Evolutionary conservation across 2,113 vertebrate species (phyloP).

Genomic region (Bothrops jararaca): DNA sequence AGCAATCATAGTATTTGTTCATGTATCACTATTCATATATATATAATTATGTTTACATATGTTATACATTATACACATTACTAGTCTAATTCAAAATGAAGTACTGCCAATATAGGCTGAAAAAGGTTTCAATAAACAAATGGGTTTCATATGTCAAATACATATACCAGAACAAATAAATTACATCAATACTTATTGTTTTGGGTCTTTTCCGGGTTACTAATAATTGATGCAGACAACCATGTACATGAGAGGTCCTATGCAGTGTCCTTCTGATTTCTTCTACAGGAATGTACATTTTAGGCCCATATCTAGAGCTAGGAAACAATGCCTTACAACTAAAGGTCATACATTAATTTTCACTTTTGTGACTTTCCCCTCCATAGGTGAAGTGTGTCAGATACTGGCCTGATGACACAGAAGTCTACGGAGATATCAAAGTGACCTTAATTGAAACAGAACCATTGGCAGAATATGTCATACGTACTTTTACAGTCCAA

Average conservation of each 20-base stretch:
- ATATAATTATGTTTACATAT: neutral
- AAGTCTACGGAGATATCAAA: slow-evolving; percentile 95
- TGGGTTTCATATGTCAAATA: neutral
- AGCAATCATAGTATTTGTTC: neutral
- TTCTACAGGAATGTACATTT: neutral
- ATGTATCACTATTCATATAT: neutral
- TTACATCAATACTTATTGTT: neutral
- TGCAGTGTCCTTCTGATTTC: neutral
- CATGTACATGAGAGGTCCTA: neutral
- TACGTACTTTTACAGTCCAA: slow-evolving; percentile 94
- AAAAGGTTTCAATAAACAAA: neutral
- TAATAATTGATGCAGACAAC: neutral
- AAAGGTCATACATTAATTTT: neutral
- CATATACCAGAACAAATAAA: neutral
- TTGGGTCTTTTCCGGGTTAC: neutral
- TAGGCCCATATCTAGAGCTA: slow-evolving; percentile 11
- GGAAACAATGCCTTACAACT: slow-evolving; percentile 26
- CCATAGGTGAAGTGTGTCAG: slow-evolving; percentile 93
- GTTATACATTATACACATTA: neutral
- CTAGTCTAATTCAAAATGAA: neutral
- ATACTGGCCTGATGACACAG: slow-evolving; percentile 96
- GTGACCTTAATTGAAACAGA: slow-evolving; percentile 96
- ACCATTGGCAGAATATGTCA: slow-evolving; percentile 92
- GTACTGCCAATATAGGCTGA: neutral
- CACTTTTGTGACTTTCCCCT: neutral